phyloP scores from a whole-genome alignment of 2,797 vertebrate species.

The Myoxocephalus aenaeus region DNA sequence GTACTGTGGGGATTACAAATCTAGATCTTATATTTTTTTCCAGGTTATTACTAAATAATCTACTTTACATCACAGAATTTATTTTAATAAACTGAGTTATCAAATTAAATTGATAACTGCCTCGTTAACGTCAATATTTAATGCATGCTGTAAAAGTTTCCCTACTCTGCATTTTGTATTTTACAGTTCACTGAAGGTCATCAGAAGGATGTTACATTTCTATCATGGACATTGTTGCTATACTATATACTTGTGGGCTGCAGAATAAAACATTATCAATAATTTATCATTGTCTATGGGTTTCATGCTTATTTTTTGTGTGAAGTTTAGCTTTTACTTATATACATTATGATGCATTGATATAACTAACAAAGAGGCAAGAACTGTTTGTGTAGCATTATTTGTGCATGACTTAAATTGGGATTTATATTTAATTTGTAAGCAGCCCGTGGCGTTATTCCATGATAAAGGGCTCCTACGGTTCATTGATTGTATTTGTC shows the following conservation, averaged over 20 bases:
- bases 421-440: slow-evolving; percentile 11
- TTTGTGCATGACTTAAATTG: slow-evolving; percentile 7
- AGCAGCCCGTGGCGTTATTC: slow-evolving; percentile 12
- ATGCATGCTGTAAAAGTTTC: slow-evolving; percentile 1
- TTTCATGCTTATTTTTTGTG: slow-evolving; percentile 33
- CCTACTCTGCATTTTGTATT: neutral
- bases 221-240: slow-evolving; percentile 17
- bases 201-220: slow-evolving; percentile 3
- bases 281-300: slow-evolving; percentile 6
- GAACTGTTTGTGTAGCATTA: slow-evolving; percentile 3
- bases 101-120: neutral
- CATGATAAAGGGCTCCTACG: slow-evolving; percentile 19
- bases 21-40: neutral
- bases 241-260: slow-evolving; percentile 48
- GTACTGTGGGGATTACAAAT: neutral
- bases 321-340: slow-evolving; percentile 28
- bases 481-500: slow-evolving; percentile 10
- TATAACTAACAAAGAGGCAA: slow-evolving; percentile 30
- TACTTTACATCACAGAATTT: neutral
- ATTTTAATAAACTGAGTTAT: neutral
- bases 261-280: slow-evolving; percentile 67
- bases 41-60: neutral
- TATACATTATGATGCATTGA: slow-evolving; percentile 40
- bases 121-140: neutral
- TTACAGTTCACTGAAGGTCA: slow-evolving; percentile 28